Base-by-base conservation (phyloP, 2,888 invertebrate species). In the Enoplolaimus lenunculus region DNA sequence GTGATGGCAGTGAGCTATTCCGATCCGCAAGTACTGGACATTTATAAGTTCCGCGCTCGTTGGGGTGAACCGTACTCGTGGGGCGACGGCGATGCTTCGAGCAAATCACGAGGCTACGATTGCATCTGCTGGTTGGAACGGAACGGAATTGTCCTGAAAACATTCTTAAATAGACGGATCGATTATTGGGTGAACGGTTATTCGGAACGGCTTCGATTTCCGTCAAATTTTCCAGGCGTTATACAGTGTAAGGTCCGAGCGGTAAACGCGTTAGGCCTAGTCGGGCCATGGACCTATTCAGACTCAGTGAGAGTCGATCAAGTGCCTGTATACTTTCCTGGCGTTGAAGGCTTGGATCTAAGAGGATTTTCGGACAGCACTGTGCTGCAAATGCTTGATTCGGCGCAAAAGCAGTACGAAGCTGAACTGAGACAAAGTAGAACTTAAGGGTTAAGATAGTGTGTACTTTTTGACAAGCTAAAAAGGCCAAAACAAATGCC, bases 301-400 rank as follows among this genome's bases (percentile, higher is more conserved):
- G 70, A 72, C 57, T 13, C 7, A 21, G 57, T 72, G 1, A 31
- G 70, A 16, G 30, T 72, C 13, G n/a, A 33, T 7, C 67, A 72
- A 21, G 60, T 70, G n/a, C 72, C 72, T 2, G 45, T 72, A 16
- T 71, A 30, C 29, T 34, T 70, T 2, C 71, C 71, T 1, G 71
- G 71, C 3, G 1, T 62, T 2, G 69, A 70, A 35, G 64, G 67
- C 2, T 28, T 59, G 31, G 65, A 71, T 33, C 1, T 71, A 21
- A 28, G 64, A 26, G 69, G 67, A 1, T 31, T 71, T 34, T n/a
- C 16, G 26, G 31, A 69, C 29, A 31, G 64, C 13, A 69, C 68
- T n/a, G 34, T 70, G n/a, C 13, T 62, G 28, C 13, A 3, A 16
- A 62, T 29, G 64, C 21, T 45, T 13, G 45, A 45, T 13, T 13